Percentiles rank a stretch among this genome's conserved stretches.
These are phyloP conservation scores for Nannobrachium achirus DNA, from an alignment of 2,113 vertebrate genomes.

Conservation along the genomic window DNA sequence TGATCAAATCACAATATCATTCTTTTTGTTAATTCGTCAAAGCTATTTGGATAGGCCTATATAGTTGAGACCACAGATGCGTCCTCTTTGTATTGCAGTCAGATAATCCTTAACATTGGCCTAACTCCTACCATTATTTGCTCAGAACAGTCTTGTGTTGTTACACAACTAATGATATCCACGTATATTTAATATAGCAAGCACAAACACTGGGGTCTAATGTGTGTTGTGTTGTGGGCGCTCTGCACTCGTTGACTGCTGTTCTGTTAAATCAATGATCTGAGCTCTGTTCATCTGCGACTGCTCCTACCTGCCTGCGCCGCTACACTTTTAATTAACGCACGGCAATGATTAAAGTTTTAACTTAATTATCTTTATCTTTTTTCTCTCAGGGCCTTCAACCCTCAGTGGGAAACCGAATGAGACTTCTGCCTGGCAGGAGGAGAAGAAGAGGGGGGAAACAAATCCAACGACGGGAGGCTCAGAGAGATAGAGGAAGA, in stretches of 20 bases:
- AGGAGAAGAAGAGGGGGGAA: constrained; percentile 24
- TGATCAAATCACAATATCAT: constrained; percentile 60
- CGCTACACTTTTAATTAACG: constrained; percentile 79
- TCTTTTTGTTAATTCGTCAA: constrained; percentile 58
- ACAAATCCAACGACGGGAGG: constrained; percentile 34
- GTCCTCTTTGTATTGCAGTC: constrained; percentile 24
- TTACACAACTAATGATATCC: constrained; percentile 7
- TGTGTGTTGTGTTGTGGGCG: constrained; percentile 40
- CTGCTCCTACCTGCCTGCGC: constrained; percentile 64
- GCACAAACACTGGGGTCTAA: constrained; percentile 43
- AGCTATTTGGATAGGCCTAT: constrained; percentile 30
- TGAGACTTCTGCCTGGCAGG: constrained; percentile 55
- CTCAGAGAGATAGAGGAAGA: constrained; percentile 60
- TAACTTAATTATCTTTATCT: constrained; percentile 83
- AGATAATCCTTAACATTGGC: constrained; percentile 45
- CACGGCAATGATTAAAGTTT: constrained; percentile 75
- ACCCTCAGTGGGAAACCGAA: constrained; percentile 67
- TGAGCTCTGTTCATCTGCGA: constrained; percentile 46
- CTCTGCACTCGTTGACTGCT: constrained; percentile 61
- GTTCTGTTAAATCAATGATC: constrained; percentile 56
- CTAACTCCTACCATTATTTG: constrained; percentile 34
- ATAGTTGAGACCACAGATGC: not conserved
- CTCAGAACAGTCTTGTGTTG: constrained; percentile 39
- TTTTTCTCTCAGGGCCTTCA: constrained; percentile 73
- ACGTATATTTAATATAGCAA: constrained; percentile 28